A percentile compares a stretch with the other conserved stretches of the same genome.
These are phyloP conservation scores for Mionectes olivaceus DNA, from an alignment of 2,797 vertebrate species.

Conservation along the genomic window DNA sequence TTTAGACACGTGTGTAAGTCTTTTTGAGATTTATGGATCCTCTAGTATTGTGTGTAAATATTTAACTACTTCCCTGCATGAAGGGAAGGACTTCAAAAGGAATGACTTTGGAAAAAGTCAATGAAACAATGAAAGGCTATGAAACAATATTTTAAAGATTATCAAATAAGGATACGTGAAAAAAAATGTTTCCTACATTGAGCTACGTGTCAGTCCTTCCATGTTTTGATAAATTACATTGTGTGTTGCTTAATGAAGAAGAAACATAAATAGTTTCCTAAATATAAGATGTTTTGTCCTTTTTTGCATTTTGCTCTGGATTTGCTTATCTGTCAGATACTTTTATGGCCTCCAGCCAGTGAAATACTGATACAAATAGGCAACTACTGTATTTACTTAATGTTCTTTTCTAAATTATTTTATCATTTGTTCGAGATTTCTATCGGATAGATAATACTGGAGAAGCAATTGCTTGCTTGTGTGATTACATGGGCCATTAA, in stretches of 20 bases:
- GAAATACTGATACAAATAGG: not conserved
- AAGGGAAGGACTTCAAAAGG: not conserved
- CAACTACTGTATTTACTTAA: not conserved
- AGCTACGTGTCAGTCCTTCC: not conserved
- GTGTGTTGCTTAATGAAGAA: not conserved
- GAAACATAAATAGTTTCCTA: not conserved
- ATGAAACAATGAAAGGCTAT: not conserved
- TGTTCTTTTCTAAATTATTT: not conserved
- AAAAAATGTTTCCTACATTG: not conserved
- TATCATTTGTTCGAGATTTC: not conserved
- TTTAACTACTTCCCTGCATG: not conserved
- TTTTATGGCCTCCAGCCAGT: not conserved
- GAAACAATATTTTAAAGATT: not conserved
- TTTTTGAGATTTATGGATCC: not conserved
- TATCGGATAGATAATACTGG: not conserved
- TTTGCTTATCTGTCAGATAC: not conserved
- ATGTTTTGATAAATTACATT: not conserved
- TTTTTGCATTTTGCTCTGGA: not conserved
- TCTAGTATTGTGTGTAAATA: not conserved
- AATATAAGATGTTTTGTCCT: not conserved
- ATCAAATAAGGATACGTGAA: not conserved
- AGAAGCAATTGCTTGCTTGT: not conserved
- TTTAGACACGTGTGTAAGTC: not conserved
- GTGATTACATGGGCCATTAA: not conserved
- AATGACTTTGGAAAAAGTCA: not conserved